Percentiles rank a stretch among this genome's conserved stretches.
Evolutionary conservation across 1,140 invertebrate genomes (phyloP).

Genomic region (Achatina immaculata): DNA sequence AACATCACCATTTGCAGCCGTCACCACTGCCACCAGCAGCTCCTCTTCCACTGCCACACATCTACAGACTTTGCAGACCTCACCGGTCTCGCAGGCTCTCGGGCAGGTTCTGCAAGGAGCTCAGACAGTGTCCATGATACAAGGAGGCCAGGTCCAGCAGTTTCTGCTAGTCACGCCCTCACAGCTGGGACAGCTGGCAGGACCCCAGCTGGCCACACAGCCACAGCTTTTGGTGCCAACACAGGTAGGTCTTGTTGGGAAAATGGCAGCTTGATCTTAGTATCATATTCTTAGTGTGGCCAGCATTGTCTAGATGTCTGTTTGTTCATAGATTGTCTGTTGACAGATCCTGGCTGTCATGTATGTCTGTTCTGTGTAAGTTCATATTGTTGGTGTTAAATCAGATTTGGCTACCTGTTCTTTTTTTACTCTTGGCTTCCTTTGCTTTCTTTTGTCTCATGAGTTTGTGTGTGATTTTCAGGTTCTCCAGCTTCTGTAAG

Average conservation of each 20-base stretch:
- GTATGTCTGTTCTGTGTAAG: too few relatives aligned
- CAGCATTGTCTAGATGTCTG: too few relatives aligned
- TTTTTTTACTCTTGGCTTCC: too few relatives aligned
- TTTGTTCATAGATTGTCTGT: too few relatives aligned
- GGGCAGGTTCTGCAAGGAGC: conserved; percentile 38
- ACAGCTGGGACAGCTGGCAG: conserved; percentile 66
- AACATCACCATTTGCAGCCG: conserved; percentile 7
- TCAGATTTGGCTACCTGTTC: too few relatives aligned
- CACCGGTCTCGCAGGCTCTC: conserved; percentile 36
- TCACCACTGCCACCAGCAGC: background rate
- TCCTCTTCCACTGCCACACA: background rate
- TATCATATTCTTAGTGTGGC: too few relatives aligned
- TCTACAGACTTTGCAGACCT: background rate
- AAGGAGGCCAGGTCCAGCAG: conserved; percentile 75
- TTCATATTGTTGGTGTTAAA: too few relatives aligned
- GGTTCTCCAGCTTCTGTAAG: too few relatives aligned
- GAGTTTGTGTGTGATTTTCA: too few relatives aligned
- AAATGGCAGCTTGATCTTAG: background rate
- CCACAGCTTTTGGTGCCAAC: conserved; percentile 85
- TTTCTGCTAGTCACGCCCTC: conserved; percentile 79
- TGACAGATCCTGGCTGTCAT: too few relatives aligned
- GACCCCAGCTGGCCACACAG: conserved; percentile 66
- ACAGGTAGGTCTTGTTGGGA: conserved; percentile 72
- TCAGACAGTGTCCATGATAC: conserved; percentile 39
- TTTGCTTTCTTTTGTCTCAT: too few relatives aligned